These are phyloP conservation scores for Stichodactyla mertensii DNA, from an alignment of 64 coral and sea anemone genomes.

Conservation along the genomic window DNA sequence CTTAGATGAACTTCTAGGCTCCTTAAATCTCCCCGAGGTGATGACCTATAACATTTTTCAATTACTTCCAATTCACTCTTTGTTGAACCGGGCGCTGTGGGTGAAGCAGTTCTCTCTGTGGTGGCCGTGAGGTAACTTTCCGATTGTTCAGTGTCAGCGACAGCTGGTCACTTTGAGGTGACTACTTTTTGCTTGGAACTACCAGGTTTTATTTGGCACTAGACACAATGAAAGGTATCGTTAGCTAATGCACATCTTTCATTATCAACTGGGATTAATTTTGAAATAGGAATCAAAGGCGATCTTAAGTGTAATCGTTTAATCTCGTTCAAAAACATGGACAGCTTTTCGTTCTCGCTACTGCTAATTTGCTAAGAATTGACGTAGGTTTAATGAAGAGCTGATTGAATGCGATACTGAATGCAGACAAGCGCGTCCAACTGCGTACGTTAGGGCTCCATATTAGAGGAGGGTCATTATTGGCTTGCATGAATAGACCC, in stretches of 20 bases:
- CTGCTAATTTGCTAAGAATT: background rate
- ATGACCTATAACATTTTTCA: background rate
- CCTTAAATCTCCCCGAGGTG: background rate
- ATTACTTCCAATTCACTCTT: background rate
- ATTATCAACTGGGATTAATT: background rate
- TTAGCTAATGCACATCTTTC: background rate
- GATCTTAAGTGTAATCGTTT: background rate
- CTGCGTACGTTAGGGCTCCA: background rate
- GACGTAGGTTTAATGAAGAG: background rate
- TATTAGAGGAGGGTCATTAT: background rate
- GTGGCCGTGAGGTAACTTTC: background rate
- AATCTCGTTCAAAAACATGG: constrained; percentile 2
- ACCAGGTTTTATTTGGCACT: background rate
- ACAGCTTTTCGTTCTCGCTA: background rate
- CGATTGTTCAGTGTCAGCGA: background rate
- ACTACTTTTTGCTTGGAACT: background rate
- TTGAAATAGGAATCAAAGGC: background rate
- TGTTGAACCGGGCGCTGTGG: background rate
- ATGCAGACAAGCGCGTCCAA: background rate
- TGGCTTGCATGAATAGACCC: background rate
- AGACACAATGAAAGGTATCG: background rate
- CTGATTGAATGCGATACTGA: background rate
- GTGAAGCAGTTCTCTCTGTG: background rate
- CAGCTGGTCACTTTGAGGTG: background rate
- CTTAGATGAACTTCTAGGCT: background rate